Percentiles rank a stretch among this genome's conserved stretches.
Evolutionary conservation across 2,797 vertebrate species (phyloP).

Genomic region (Rhinogobio ventralis): DNA sequence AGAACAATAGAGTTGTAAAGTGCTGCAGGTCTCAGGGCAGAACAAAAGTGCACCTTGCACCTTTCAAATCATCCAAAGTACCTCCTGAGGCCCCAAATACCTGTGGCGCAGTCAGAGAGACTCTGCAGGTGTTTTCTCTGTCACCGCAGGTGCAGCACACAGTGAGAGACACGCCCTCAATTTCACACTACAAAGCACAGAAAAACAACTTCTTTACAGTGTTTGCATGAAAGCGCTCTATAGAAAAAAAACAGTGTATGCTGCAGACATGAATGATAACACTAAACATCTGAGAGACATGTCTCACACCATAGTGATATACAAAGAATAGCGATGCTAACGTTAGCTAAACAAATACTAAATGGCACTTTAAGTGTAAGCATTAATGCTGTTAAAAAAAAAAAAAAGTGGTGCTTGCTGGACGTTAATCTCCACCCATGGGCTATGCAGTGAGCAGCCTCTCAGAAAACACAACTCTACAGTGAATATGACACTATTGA

Average conservation of each 20-base stretch:
- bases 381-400: not conserved
- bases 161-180: constrained; percentile 42
- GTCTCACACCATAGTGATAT: not conserved
- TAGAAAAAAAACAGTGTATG: not conserved
- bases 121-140: constrained; percentile 50
- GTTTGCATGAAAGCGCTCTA: not conserved
- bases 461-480: not conserved
- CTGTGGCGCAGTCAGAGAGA: constrained; percentile 62
- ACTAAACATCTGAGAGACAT: no score
- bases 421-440: no score
- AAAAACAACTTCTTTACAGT: constrained; percentile 26
- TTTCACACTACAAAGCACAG: constrained; percentile 48
- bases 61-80: constrained; percentile 67
- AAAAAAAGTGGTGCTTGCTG: not conserved
- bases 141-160: constrained; percentile 62
- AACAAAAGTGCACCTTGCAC: constrained; percentile 84
- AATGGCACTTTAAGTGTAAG: not conserved
- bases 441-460: no score
- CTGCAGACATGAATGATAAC: not conserved
- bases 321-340: not conserved
- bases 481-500: not conserved
- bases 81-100: constrained; percentile 73
- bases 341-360: not conserved
- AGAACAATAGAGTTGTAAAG: constrained; percentile 73
- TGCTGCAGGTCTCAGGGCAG: constrained; percentile 69